Base-by-base conservation (phyloP, 2,113 vertebrate species). In the Nymphicus hollandicus region DNA sequence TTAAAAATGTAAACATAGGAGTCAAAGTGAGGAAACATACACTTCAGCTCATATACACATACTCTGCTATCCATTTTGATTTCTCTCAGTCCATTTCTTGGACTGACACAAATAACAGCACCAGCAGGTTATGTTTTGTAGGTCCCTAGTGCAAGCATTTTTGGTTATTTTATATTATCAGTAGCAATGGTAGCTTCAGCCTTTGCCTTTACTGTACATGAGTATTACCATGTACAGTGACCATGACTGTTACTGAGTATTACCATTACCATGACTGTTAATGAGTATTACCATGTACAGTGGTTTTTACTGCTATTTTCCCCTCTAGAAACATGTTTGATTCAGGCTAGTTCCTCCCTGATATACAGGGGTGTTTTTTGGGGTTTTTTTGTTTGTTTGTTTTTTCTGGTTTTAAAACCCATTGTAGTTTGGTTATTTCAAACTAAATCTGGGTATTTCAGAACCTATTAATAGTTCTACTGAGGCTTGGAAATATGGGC, bases 1-100 rank as follows among this genome's bases (percentile, higher is more conserved):
- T 72, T 44, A 81, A 93, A 96, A 93, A 65, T 52, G 44, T 66
- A 93, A 94, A 86, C 65, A 91, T 49, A 37, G 86, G 82, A 96
- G 65, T 95, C 90, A 94, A 95, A 94, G 73, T 58, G 29, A 88
- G 31, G 61, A 93, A 96, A 73, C 55, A 88, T 66, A 74, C 33
- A 7, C 56, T 96, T 94, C 83, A 64, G 55, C 44, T 93, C 61
- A 41, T 66, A 58, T 31, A 61, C 74, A 64, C 49, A 78, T 64
- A 24, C 9, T 71, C 29, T n/a, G 41, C 44, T 91, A 56, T 41
- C 52, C 37, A 41, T 81, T 91, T 92, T 47, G 43, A 27, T 90
- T 96, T 90, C 52, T 91, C 61, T 91, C 55, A 50, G 27, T 71
- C 65, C 35, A 5, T 78, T 88, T 81, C 82, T 60, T 81, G 39